Conservation (phyloP, 2,113 vertebrate genomes). For the Nycticryphes semicollaris region DNA sequence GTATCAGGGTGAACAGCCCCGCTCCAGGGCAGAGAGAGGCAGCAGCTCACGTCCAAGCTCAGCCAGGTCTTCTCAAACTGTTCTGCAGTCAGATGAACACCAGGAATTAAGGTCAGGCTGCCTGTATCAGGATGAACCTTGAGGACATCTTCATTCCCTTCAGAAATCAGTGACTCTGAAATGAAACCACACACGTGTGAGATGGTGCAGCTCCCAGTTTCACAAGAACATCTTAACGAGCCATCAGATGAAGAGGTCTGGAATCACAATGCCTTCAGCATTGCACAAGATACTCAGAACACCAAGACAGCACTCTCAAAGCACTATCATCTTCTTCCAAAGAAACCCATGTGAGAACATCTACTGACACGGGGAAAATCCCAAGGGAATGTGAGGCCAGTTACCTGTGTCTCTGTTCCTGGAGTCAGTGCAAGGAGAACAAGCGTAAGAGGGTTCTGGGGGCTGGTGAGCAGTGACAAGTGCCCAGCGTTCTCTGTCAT, state of each 20-base stretch:
- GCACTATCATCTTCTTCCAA: neutral
- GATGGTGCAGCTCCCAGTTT: neutral
- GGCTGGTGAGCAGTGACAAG: conserved; percentile 60
- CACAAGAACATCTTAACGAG: neutral
- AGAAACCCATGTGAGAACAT: neutral
- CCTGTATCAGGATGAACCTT: conserved; percentile 34
- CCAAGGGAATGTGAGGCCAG: neutral
- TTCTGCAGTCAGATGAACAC: conserved; percentile 73
- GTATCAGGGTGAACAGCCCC: conserved; percentile 72
- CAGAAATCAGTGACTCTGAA: conserved; percentile 66
- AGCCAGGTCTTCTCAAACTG: conserved; percentile 82
- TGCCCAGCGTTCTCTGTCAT: conserved; percentile 69
- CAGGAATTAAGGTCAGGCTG: conserved; percentile 68
- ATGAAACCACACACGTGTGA: neutral
- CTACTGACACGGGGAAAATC: neutral
- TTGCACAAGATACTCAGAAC: neutral
- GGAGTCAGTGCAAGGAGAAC: neutral
- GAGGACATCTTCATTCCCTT: conserved; percentile 45
- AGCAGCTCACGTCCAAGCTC: conserved; percentile 66
- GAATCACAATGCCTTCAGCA: neutral
- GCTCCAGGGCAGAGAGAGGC: conserved; percentile 66
- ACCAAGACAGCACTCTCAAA: neutral
- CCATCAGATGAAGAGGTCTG: neutral
- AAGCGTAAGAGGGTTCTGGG: neutral
- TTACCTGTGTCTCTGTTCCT: conserved; percentile 47